These are phyloP conservation scores for Aythya baeri DNA, from an alignment of 2,113 vertebrate genomes.

Conservation along the genomic window DNA sequence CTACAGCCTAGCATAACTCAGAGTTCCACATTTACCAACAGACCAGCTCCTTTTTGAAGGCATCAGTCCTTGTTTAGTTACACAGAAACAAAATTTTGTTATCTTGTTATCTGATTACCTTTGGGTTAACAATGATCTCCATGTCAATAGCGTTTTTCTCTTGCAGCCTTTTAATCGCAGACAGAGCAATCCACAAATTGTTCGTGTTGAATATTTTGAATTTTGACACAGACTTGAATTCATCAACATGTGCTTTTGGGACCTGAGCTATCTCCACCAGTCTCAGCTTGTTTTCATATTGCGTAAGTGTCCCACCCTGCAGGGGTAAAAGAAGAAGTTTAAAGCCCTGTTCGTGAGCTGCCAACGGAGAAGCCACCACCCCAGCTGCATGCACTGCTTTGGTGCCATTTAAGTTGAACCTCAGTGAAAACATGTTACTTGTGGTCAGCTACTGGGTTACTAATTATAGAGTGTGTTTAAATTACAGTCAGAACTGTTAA, in stretches of 20 bases:
- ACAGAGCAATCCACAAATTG: conserved; percentile 95
- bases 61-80: background rate
- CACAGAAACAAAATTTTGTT: background rate
- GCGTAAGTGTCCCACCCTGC: conserved; percentile 94
- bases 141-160: conserved; percentile 92
- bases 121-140: conserved; percentile 98
- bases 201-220: conserved; percentile 99
- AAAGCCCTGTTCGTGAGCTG: background rate
- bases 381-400: background rate
- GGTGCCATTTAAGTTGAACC: background rate
- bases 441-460: background rate
- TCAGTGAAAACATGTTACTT: background rate
- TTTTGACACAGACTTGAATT: conserved; percentile 97
- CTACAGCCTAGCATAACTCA: rapidly evolving
- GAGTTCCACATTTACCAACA: background rate
- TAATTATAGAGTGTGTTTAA: background rate
- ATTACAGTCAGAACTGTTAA: background rate
- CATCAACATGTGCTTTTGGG: conserved; percentile 95
- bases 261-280: conserved; percentile 98
- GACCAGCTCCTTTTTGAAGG: background rate
- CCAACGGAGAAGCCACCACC: background rate
- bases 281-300: conserved; percentile 95
- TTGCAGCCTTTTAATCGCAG: conserved; percentile 94
- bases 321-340: background rate
- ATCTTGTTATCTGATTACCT: conserved; percentile 76